These are phyloP conservation scores for Eutolmus rufibarbis DNA, from an alignment of 2,888 invertebrate genomes.

Conservation along the genomic window DNA sequence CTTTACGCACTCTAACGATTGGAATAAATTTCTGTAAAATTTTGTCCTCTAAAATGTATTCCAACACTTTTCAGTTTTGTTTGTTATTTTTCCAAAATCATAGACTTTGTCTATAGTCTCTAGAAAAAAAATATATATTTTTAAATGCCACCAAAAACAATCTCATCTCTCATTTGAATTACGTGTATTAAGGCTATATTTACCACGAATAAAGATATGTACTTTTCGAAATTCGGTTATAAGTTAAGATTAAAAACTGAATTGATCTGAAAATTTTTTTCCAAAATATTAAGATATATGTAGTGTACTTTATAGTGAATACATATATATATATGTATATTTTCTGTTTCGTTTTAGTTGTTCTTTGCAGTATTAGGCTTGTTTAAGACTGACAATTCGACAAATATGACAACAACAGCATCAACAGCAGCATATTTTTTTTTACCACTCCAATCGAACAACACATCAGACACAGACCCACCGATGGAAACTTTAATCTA, in stretches of 20 bases:
- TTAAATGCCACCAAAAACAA: no score
- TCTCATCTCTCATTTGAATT: no score
- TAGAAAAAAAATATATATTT: no score
- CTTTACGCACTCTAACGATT: no score
- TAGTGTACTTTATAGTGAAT: neutral
- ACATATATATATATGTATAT: neutral
- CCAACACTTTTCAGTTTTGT: no score
- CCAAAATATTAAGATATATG: neutral
- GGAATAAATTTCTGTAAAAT: no score
- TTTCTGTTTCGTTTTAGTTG: neutral
- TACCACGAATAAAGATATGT: no score
- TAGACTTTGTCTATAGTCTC: no score
- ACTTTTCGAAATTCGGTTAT: neutral
- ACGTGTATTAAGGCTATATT: no score
- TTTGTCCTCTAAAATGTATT: no score
- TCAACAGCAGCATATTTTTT: neutral
- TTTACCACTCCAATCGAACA: neutral
- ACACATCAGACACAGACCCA: neutral
- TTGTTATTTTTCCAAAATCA: no score
- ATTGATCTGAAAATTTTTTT: neutral
- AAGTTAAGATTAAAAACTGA: no score
- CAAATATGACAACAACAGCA: slow-evolving; percentile 17
- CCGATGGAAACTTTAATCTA: slow-evolving; percentile 60
- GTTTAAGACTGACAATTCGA: slow-evolving; percentile 27
- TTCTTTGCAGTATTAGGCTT: slow-evolving; percentile 17